These are phyloP conservation scores for Loripinus fragilis DNA, from an alignment of 2,888 invertebrate species.

Conservation along the genomic window DNA sequence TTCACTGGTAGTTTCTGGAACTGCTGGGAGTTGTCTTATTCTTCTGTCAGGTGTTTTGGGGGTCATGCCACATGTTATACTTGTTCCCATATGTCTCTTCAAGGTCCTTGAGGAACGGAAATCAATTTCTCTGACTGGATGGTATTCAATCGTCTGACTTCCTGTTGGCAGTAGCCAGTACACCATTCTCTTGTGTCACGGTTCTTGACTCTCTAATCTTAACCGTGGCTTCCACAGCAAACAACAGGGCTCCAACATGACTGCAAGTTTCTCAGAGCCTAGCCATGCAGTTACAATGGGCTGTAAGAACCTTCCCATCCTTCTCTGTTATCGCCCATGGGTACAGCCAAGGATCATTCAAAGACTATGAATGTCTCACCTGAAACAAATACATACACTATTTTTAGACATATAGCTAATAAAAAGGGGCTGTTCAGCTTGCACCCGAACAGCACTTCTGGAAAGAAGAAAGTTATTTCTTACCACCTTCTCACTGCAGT, in stretches of 20 bases:
- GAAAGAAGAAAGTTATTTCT: too few relatives aligned
- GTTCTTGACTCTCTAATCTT: slow-evolving; percentile 46
- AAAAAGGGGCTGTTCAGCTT: too few relatives aligned
- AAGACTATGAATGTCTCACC: slow-evolving; percentile 51
- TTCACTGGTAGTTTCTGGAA: too few relatives aligned
- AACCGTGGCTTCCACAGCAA: slow-evolving; percentile 48
- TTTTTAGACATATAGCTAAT: not conserved
- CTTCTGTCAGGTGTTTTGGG: too few relatives aligned
- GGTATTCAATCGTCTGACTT: slow-evolving; percentile 21
- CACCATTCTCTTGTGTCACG: slow-evolving; percentile 49
- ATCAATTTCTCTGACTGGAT: slow-evolving; percentile 31
- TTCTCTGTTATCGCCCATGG: slow-evolving; percentile 48
- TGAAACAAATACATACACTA: slow-evolving; percentile 22
- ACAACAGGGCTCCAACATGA: slow-evolving; percentile 60
- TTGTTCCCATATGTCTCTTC: slow-evolving; percentile 88
- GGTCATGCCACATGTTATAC: too few relatives aligned
- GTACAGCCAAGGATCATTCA: slow-evolving; percentile 36
- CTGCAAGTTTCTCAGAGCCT: slow-evolving; percentile 62
- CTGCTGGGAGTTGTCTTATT: too few relatives aligned
- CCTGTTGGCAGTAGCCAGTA: slow-evolving; percentile 54
- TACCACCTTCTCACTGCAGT: too few relatives aligned
- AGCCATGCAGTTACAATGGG: slow-evolving; percentile 66
- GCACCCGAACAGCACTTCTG: too few relatives aligned
- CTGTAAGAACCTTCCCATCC: slow-evolving; percentile 35
- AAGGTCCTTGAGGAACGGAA: slow-evolving; percentile 35